Evolutionary conservation across 2,797 vertebrate genomes (phyloP).

Genomic region (Bradypodion pumilum): DNA sequence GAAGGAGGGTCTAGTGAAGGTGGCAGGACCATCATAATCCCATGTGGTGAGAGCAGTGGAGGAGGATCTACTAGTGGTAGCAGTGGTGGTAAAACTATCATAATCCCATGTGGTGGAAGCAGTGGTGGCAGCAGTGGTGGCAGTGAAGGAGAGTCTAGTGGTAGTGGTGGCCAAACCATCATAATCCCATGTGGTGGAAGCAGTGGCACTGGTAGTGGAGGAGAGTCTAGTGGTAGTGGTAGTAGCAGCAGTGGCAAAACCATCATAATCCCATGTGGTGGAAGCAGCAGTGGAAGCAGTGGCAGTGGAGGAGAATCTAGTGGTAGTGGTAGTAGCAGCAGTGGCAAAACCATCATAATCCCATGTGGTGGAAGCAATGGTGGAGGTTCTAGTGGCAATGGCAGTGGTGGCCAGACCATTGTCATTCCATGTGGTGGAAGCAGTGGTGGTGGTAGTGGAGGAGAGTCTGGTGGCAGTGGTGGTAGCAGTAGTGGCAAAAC

Average conservation of each 20-base stretch:
- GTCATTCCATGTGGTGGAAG: neutral
- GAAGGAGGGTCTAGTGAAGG: too few relatives aligned
- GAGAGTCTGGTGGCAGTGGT: neutral
- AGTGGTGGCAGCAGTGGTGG: too few relatives aligned
- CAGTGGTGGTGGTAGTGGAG: neutral
- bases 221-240: slow-evolving; percentile 35
- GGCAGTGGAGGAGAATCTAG: neutral
- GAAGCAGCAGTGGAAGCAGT: neutral
- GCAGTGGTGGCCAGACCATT: neutral
- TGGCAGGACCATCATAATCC: neutral
- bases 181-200: neutral
- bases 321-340: slow-evolving; percentile 24
- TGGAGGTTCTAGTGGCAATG: neutral
- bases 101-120: accelerated
- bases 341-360: neutral
- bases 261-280: neutral
- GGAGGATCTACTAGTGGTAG: neutral
- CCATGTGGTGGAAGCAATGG: neutral
- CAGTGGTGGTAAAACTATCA: neutral
- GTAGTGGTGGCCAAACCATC: slow-evolving; percentile 16
- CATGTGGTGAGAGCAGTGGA: neutral
- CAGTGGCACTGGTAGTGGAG: neutral
- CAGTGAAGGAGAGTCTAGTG: neutral
- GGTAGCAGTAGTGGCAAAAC: too few relatives aligned
- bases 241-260: neutral